A percentile compares a stretch with the other conserved stretches of the same genome.
phyloP scores from a whole-genome alignment of 2,113 vertebrate genomes.

The Aplodontia rufa region DNA sequence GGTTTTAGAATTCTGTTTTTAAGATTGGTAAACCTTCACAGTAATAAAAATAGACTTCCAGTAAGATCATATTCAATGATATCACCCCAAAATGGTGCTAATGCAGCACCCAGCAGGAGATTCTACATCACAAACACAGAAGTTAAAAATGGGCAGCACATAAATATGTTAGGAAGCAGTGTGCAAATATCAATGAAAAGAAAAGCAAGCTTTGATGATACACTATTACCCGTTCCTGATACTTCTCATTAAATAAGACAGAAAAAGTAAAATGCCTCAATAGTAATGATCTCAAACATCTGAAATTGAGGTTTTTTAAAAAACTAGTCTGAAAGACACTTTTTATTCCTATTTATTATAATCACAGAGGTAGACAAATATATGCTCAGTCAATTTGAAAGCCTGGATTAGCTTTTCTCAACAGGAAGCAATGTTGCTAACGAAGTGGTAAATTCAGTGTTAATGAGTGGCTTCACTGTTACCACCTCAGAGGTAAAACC shows the following conservation, averaged over 20 bases:
- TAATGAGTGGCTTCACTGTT: slow-evolving; percentile 99
- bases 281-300: background rate
- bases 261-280: slow-evolving; percentile 12
- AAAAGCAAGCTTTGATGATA: slow-evolving; percentile 38
- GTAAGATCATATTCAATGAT: slow-evolving; percentile 91
- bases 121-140: slow-evolving; percentile 83
- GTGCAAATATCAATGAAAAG: slow-evolving; percentile 75
- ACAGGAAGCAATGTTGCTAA: slow-evolving; percentile 98
- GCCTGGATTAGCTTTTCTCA: slow-evolving; percentile 92
- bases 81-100: slow-evolving; percentile 94
- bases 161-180: slow-evolving; percentile 79
- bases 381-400: slow-evolving; percentile 90
- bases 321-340: slow-evolving; percentile 63
- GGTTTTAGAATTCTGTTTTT: slow-evolving; percentile 86
- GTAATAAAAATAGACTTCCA: slow-evolving; percentile 90
- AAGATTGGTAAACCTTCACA: slow-evolving; percentile 88
- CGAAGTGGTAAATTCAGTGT: slow-evolving; percentile 99
- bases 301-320: slow-evolving; percentile 12
- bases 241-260: background rate
- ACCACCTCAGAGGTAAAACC: slow-evolving; percentile 98
- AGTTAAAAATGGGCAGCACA: slow-evolving; percentile 89
- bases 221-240: background rate
- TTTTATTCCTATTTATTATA: slow-evolving; percentile 80
- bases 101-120: slow-evolving; percentile 91
- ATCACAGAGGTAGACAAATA: slow-evolving; percentile 85